Base-by-base conservation (phyloP, 2,797 vertebrate species). In the Catostomus latipinnis region DNA sequence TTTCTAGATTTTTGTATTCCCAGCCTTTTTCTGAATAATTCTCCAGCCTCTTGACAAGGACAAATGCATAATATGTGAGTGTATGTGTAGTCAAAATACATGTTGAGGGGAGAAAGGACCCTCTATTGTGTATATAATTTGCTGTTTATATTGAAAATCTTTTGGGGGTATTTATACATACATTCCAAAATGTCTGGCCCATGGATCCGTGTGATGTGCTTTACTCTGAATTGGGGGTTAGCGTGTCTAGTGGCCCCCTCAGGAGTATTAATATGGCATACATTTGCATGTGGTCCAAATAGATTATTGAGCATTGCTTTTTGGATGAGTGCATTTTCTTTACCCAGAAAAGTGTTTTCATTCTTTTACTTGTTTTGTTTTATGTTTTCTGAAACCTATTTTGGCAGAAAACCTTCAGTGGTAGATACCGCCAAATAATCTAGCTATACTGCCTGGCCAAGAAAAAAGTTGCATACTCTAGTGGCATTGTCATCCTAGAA, bases 241-340 rank as follows among this genome's bases (percentile, higher is more conserved):
- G 76, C 22, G 57, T 80, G 73, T 68, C 58, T 69, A 78, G 68
- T 75, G 74, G 60, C 16, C 56, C 74, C 11, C 57, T 71, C 58
- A 8, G 57, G 58, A 71, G 74, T 63, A 16, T 81, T 80, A 63
- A 73, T 70, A 9, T 46, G 7, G 49, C 49, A 57, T 69, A 71
- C 13, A 8, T 71, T 82, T 77, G 68, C 69, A 57, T 76, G 10
- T 10, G 9, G 6, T 72, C 49, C 69, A 53, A 82, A 78, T 66
- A 52, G 60, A 70, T 57, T 63, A 61, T 60, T 71, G 34, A 43
- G 70, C 34, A 18, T 65, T 61, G 52, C 58, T 77, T 85, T 77
- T 80, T 54, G 45, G 60, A 62, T 62, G 16, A 58, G 16, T 65
- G 65, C 65, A 77, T 75, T 76, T 80, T 76, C 56, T 82, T 73